Percentiles rank a stretch among this genome's conserved stretches.
Conservation (phyloP, 2,888 invertebrate genomes). For the Drosophila cracens region DNA sequence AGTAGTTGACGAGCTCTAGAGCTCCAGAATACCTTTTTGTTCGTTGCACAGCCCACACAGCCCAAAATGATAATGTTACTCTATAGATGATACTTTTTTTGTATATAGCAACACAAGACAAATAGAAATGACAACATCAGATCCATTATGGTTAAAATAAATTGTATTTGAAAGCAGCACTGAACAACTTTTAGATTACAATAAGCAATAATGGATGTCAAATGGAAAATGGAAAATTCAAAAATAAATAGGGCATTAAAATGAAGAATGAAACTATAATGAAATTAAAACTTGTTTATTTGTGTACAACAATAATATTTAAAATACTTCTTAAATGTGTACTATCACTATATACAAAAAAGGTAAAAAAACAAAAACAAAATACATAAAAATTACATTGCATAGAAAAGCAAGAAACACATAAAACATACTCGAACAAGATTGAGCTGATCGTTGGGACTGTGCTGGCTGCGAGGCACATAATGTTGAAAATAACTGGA, state of each 20-base stretch:
- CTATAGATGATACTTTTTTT: slow-evolving; percentile 26
- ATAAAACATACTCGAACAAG: slow-evolving; percentile 54
- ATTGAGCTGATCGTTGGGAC: slow-evolving; percentile 29
- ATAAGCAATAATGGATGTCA: slow-evolving; percentile 31
- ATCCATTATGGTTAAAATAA: slow-evolving; percentile 35
- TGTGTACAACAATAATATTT: slow-evolving; percentile 78
- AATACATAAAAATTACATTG: slow-evolving; percentile 31
- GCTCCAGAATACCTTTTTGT: slow-evolving; percentile 36
- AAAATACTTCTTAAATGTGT: slow-evolving; percentile 74
- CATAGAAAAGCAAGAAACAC: slow-evolving; percentile 31
- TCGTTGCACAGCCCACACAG: slow-evolving; percentile 41
- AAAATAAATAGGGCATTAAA: slow-evolving; percentile 23
- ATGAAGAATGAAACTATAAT: slow-evolving; percentile 53
- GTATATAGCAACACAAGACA: slow-evolving; percentile 19
- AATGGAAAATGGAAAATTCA: slow-evolving; percentile 28
- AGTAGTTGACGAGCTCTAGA: slow-evolving; percentile 35
- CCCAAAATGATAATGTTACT: slow-evolving; percentile 18
- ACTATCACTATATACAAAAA: slow-evolving; percentile 62
- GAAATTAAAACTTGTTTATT: slow-evolving; percentile 75
- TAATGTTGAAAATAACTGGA: slow-evolving; percentile 7
- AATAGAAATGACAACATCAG: slow-evolving; percentile 27
- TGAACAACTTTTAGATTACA: slow-evolving; percentile 56
- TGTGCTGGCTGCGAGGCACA: not conserved
- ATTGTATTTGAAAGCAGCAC: slow-evolving; percentile 60
- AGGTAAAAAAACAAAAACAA: slow-evolving; percentile 11